Conservation (phyloP, 2,113 vertebrate species). For the Pterocles gutturalis region DNA sequence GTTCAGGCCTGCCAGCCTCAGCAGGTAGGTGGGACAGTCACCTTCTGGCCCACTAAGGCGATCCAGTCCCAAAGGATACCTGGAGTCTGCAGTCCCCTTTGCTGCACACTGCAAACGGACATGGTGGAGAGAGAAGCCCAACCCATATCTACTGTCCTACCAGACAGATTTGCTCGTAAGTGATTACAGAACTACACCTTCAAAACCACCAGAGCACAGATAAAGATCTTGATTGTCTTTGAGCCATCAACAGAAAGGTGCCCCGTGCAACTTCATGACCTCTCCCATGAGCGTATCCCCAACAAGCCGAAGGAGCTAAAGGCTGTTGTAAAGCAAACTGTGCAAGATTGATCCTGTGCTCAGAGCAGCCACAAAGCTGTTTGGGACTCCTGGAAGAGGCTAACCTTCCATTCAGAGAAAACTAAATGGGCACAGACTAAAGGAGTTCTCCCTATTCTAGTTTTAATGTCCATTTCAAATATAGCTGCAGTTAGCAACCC, state of each 20-base stretch:
- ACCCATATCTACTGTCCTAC: fast-evolving
- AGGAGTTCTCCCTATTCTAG: background rate
- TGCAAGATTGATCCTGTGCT: background rate
- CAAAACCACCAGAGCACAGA: background rate
- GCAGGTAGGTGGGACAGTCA: background rate
- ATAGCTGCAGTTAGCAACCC: background rate
- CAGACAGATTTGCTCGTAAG: background rate
- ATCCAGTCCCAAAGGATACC: background rate
- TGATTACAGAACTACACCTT: background rate
- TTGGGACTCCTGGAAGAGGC: background rate
- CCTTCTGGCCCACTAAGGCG: background rate
- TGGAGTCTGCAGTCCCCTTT: background rate
- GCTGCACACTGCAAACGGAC: background rate
- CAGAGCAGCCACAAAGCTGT: background rate
- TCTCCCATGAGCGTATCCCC: background rate
- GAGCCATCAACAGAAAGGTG: background rate
- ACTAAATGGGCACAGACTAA: background rate
- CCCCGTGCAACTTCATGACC: background rate
- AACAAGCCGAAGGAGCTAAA: background rate
- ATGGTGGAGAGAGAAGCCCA: background rate
- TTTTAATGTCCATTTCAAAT: background rate
- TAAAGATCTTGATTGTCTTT: background rate
- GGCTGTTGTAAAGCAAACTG: background rate
- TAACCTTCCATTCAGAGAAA: background rate
- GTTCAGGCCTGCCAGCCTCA: background rate